These are phyloP conservation scores for Talpa occidentalis DNA, from an alignment of 2,113 vertebrate species.

Conservation along the genomic window DNA sequence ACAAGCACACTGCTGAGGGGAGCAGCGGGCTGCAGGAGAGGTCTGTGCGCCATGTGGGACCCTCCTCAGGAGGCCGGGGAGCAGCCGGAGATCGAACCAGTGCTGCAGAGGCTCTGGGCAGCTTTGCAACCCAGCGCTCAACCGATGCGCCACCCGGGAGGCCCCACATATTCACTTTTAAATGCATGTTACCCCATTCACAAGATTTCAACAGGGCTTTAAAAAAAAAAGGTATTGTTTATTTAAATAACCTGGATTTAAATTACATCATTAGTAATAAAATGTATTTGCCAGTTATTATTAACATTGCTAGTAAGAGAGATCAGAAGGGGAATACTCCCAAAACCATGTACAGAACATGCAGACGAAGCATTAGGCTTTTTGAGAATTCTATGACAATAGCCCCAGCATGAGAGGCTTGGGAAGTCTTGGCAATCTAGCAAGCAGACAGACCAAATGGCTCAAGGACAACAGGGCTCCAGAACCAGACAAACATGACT, in stretches of 20 bases:
- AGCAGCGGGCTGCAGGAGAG: no score
- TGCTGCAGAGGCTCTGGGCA: no score
- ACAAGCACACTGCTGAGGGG: no score
- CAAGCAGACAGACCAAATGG: neutral
- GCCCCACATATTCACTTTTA: neutral
- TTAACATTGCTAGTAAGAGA: neutral
- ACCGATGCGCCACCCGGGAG: no score
- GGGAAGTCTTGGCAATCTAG: neutral
- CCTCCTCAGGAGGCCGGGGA: no score
- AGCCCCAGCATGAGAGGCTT: neutral
- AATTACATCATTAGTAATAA: neutral
- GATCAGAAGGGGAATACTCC: neutral
- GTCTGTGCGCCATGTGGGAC: no score
- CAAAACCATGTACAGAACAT: neutral
- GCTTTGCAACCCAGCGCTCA: no score
- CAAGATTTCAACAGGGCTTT: neutral
- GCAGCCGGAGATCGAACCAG: no score
- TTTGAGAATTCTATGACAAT: neutral
- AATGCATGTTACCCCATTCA: neutral
- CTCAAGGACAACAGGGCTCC: neutral
- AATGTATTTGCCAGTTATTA: neutral
- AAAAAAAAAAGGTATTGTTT: neutral
- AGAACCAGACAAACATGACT: neutral
- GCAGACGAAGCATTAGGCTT: neutral
- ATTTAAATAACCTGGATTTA: constrained; percentile 11